These are phyloP conservation scores for western clawed frog (Xenopus tropicalis) DNA, from an alignment of 2,113 vertebrate species.

Conservation along the genomic window DNA sequence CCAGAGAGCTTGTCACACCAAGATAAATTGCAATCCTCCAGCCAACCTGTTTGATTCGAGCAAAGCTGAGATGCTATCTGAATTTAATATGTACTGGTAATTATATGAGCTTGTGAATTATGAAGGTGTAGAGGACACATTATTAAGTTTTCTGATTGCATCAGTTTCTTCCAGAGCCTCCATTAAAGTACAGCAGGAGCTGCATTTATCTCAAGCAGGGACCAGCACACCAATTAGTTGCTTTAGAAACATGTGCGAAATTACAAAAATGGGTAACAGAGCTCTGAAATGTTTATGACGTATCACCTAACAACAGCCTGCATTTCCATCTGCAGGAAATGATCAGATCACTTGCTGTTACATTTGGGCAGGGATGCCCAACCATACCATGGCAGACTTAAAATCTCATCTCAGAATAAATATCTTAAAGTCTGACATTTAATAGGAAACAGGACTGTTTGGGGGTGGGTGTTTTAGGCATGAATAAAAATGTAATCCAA, in stretches of 20 bases:
- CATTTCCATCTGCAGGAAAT: neutral
- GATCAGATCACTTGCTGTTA: too few species aligned
- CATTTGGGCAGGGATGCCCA: too few species aligned
- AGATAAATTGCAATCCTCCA: constrained; percentile 30
- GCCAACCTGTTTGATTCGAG: constrained; percentile 32
- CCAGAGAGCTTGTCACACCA: constrained; percentile 13
- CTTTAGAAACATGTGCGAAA: constrained; percentile 15
- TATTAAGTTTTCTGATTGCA: constrained; percentile 43
- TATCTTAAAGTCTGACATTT: too few species aligned
- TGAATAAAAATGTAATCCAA: too few species aligned
- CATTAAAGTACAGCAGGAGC: constrained; percentile 39
- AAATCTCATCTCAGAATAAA: too few species aligned
- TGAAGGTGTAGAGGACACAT: constrained; percentile 43
- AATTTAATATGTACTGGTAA: constrained; percentile 38
- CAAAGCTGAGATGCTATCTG: constrained; percentile 33
- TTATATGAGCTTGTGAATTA: constrained; percentile 40
- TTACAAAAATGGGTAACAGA: neutral
- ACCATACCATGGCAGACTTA: too few species aligned
- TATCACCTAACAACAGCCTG: neutral
- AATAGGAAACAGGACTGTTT: too few species aligned
- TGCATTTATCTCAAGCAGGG: constrained; percentile 37
- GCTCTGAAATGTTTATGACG: neutral
- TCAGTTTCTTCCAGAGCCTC: constrained; percentile 27
- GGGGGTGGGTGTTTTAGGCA: too few species aligned
- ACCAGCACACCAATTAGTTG: constrained; percentile 36